Percentiles rank a stretch among this genome's conserved stretches.
Conservation (phyloP, 2,888 invertebrate species). For the Noctua janthina region DNA sequence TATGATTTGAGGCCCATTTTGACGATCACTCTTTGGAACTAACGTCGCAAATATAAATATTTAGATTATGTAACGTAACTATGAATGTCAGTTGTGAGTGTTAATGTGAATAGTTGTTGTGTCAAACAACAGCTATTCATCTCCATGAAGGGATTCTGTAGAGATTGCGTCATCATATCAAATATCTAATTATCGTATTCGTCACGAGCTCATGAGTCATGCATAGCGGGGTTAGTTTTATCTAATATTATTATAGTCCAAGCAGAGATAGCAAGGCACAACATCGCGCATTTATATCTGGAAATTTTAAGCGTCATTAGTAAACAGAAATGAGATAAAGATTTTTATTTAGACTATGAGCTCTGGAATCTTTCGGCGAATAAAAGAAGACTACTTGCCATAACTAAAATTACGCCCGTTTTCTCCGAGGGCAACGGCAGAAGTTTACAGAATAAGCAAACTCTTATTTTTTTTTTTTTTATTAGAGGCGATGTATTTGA, state of each 20-base stretch:
- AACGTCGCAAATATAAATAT: neutral
- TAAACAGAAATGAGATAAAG: slow-evolving; percentile 19
- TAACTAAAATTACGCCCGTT: neutral
- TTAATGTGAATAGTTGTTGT: neutral
- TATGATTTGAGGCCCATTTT: neutral
- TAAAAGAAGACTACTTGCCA: neutral
- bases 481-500: neutral
- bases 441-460: neutral
- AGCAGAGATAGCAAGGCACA: slow-evolving; percentile 55
- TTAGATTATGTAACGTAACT: slow-evolving; percentile 1
- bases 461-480: neutral
- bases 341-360: slow-evolving; percentile 5
- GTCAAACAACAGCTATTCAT: slow-evolving; percentile 17
- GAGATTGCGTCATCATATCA: slow-evolving; percentile 47
- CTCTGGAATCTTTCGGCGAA: slow-evolving; percentile 10
- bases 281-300: slow-evolving; percentile 39
- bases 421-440: neutral
- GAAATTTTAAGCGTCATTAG: slow-evolving; percentile 18
- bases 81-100: neutral
- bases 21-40: neutral
- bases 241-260: slow-evolving; percentile 34
- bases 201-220: slow-evolving; percentile 52
- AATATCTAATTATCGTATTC: slow-evolving; percentile 43
- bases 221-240: slow-evolving; percentile 28
- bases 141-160: slow-evolving; percentile 10